These are phyloP conservation scores for Sebastes kiyomatsui DNA, from an alignment of 2,797 vertebrate genomes.

Conservation along the genomic window DNA sequence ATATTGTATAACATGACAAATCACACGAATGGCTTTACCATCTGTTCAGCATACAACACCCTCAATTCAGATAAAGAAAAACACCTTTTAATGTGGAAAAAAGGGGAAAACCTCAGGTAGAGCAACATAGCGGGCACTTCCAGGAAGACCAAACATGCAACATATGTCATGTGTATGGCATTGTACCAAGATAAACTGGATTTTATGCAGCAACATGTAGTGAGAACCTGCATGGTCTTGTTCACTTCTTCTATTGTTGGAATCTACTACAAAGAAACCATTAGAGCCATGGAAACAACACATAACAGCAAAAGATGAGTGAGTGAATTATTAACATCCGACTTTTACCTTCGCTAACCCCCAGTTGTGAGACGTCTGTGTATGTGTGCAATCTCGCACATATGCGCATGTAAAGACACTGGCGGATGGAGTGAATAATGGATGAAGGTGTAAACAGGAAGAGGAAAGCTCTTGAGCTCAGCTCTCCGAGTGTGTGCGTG, in stretches of 20 bases:
- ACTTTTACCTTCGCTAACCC: conserved; percentile 56
- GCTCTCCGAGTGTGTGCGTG: conserved; percentile 19
- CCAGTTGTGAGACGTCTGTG: conserved; percentile 21
- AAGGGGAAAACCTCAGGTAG: background rate
- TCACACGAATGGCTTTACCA: background rate
- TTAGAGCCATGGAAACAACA: conserved; percentile 34
- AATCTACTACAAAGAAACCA: conserved; percentile 9
- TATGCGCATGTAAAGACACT: conserved; percentile 62
- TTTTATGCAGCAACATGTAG: conserved; percentile 30
- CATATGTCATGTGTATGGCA: background rate
- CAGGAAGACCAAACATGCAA: background rate
- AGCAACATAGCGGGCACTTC: background rate
- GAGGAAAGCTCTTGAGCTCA: conserved; percentile 68
- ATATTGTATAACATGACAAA: background rate
- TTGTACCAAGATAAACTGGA: background rate
- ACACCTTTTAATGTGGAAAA: background rate
- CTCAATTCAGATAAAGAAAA: background rate
- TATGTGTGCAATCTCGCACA: conserved; percentile 43
- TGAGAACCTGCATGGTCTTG: background rate
- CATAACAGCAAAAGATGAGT: conserved; percentile 30
- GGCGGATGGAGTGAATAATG: conserved; percentile 78
- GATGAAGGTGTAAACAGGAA: conserved; percentile 81
- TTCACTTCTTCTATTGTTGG: conserved; percentile 4
- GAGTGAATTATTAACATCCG: conserved; percentile 67
- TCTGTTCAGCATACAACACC: background rate